These are phyloP conservation scores for Eumacrocentrus americanus DNA, from an alignment of 2,888 invertebrate genomes.

Conservation along the genomic window DNA sequence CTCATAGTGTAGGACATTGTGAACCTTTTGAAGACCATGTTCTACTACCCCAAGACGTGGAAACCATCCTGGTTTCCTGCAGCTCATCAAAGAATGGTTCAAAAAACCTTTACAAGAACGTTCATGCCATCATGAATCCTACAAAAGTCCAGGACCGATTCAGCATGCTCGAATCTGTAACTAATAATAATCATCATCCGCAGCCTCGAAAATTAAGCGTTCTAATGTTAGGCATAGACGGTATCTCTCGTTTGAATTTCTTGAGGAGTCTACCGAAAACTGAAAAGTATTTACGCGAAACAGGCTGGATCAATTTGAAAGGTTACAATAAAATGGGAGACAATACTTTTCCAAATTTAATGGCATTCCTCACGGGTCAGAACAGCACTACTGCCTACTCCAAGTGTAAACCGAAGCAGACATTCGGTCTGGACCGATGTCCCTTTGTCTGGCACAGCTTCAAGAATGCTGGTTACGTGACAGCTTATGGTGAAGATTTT, in stretches of 20 bases:
- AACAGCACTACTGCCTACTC: slow-evolving; percentile 63
- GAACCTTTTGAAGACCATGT: slow-evolving; percentile 60
- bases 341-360: slow-evolving; percentile 89
- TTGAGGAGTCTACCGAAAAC: slow-evolving; percentile 78
- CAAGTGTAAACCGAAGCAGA: slow-evolving; percentile 63
- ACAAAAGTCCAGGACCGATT: slow-evolving; percentile 62
- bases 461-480: slow-evolving; percentile 73
- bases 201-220: slow-evolving; percentile 67
- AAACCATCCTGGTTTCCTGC: slow-evolving; percentile 65
- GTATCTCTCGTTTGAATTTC: slow-evolving; percentile 81
- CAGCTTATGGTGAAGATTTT: slow-evolving; percentile 76
- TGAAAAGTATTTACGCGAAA: slow-evolving; percentile 69
- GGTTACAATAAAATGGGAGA: slow-evolving; percentile 84
- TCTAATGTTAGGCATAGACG: slow-evolving; percentile 83
- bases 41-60: slow-evolving; percentile 56
- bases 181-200: slow-evolving; percentile 62
- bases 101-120: slow-evolving; percentile 63
- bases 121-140: slow-evolving; percentile 66
- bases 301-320: slow-evolving; percentile 67
- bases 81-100: slow-evolving; percentile 32
- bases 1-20: slow-evolving; percentile 62
- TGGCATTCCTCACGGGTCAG: slow-evolving; percentile 79
- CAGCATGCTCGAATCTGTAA: slow-evolving; percentile 6
- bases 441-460: slow-evolving; percentile 81
- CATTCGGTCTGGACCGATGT: slow-evolving; percentile 70